phyloP scores from a whole-genome alignment of 2,113 vertebrate genomes.

The Petromus typicus region DNA sequence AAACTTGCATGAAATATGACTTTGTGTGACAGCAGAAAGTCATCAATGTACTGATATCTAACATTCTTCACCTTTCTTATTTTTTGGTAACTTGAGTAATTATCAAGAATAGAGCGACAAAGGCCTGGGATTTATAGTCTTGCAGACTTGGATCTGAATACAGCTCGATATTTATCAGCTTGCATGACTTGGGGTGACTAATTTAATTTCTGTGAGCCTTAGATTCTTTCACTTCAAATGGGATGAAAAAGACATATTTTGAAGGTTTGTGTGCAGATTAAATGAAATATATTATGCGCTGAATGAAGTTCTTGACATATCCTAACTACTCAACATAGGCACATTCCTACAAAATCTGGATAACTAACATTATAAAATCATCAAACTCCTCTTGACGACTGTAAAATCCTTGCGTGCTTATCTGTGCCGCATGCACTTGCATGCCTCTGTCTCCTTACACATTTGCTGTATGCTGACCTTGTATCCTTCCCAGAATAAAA shows the following conservation, averaged over 20 bases:
- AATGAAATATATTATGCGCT: neutral
- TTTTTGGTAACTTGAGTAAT: neutral
- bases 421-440: neutral
- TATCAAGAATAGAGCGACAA: neutral
- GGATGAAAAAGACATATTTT: neutral
- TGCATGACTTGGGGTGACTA: neutral
- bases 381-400: neutral
- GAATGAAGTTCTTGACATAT: neutral
- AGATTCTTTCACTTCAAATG: neutral
- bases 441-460: neutral
- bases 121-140: neutral
- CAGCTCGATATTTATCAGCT: neutral
- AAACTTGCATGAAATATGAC: neutral
- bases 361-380: neutral
- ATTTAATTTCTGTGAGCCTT: neutral
- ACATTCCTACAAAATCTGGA: neutral
- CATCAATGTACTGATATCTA: neutral
- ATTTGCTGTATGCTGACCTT: neutral
- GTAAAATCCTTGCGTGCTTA: neutral
- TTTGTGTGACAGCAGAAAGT: neutral
- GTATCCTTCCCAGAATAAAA: neutral
- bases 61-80: neutral
- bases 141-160: neutral
- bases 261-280: neutral
- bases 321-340: neutral